A percentile compares a stretch with the other conserved stretches of the same genome.
phyloP scores from a whole-genome alignment of 2,888 invertebrate species.

The Clostera curtula region DNA sequence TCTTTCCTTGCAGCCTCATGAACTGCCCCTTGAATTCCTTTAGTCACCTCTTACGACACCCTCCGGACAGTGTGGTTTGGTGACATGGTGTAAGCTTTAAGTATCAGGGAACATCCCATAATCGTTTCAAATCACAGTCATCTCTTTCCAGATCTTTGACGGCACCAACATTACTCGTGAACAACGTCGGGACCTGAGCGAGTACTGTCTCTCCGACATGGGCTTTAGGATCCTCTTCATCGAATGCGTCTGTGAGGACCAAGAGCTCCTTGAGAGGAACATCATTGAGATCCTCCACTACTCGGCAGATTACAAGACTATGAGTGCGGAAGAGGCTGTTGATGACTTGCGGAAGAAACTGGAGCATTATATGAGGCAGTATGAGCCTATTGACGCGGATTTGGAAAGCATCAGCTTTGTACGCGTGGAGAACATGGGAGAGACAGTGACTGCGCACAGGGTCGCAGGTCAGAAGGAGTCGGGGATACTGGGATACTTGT shows the following conservation, averaged over 20 bases:
- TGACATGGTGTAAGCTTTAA: too few species aligned
- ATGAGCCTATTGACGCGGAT: slow-evolving; percentile 84
- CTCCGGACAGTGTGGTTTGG: too few species aligned
- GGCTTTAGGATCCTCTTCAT: slow-evolving; percentile 92
- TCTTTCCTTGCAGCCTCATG: too few species aligned
- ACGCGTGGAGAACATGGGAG: slow-evolving; percentile 72
- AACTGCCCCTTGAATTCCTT: too few species aligned
- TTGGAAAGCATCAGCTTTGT: slow-evolving; percentile 71
- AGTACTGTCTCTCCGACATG: slow-evolving; percentile 81
- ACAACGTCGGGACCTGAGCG: slow-evolving; percentile 84
- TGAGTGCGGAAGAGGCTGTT: slow-evolving; percentile 85
- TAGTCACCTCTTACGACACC: too few species aligned
- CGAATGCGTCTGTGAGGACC: slow-evolving; percentile 92
- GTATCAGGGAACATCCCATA: too few species aligned
- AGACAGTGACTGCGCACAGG: slow-evolving; percentile 81
- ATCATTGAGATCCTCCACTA: slow-evolving; percentile 86
- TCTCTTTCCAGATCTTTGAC: slow-evolving; percentile 85
- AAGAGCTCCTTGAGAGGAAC: slow-evolving; percentile 60
- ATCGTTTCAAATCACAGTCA: slow-evolving; percentile 3
- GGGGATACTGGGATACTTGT: slow-evolving; percentile 89
- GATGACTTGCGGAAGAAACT: slow-evolving; percentile 88
- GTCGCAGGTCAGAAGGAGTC: slow-evolving; percentile 87
- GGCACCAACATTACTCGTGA: slow-evolving; percentile 92
- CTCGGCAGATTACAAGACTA: slow-evolving; percentile 89
- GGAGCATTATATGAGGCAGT: slow-evolving; percentile 87